Base-by-base conservation (phyloP, 2,797 vertebrate genomes). In the Gambusia yucatana region DNA sequence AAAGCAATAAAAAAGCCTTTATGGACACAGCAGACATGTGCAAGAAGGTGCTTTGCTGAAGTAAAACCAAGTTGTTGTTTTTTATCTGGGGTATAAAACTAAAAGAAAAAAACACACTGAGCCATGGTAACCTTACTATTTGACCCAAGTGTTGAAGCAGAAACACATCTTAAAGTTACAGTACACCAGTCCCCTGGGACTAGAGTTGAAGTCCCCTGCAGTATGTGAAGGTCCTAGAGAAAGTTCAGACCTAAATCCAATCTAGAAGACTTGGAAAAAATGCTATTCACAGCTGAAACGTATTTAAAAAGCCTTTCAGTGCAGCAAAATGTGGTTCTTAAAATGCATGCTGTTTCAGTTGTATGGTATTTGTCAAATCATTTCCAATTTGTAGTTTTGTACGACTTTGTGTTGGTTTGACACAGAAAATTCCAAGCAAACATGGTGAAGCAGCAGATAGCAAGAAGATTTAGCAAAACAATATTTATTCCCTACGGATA, bases 321-420 rank as follows among this genome's bases (percentile, higher is more conserved):
- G 28, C 57, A 33, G 30, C 61, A 20, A 10, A 39, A 22, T 17
- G 33, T 65, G 61, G 33, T 41, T n/a, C 36, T 25, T 2, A 2
- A 44, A 44, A 13, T 44, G 11, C 41, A 44, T 43, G 22, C 41
- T 25, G 14, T 43, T 43, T 69, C 65, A 69, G 65, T 25, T 43
- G 0, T 3, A n/a, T n/a, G n/a, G n/a, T n/a, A 69, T 44, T 69
- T 0, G 4, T n/a, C 7, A 13, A 6, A n/a, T n/a, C 1, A 20
- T 22, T 65, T 22, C 6, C 33, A 20, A 2, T 69, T 43, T 41
- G 13, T 25, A 25, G 39, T n/a, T 25, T 9, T 43, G 11, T 2
- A 43, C 22, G 3, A n/a, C 39, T 16, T 44, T 44, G 41, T 28
- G 39, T 14, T 14, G 67, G 20, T 10, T 22, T 65, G 20, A 22